Evolutionary conservation across 2,888 invertebrate genomes (phyloP).

Genomic region (Chrysolina americana): DNA sequence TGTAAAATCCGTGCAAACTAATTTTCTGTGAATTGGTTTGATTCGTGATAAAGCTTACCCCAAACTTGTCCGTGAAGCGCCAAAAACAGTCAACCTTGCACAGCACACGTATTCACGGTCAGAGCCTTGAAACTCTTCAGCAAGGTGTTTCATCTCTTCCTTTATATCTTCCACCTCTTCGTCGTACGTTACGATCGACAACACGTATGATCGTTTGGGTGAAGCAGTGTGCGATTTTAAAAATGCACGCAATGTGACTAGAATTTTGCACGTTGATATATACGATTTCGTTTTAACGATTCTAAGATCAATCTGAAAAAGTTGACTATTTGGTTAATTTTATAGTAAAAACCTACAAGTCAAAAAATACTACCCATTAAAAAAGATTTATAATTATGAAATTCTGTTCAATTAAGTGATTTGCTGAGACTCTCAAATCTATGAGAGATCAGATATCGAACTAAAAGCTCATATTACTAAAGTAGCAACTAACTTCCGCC

Average conservation of each 20-base stretch:
- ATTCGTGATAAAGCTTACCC: conserved; percentile 5
- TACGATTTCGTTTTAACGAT: too few relatives aligned
- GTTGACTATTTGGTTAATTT: too few relatives aligned
- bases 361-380: too few relatives aligned
- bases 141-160: conserved; percentile 43
- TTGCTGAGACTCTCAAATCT: too few relatives aligned
- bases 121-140: conserved; percentile 46
- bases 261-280: neutral
- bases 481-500: too few relatives aligned
- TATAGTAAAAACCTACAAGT: too few relatives aligned
- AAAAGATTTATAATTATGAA: too few relatives aligned
- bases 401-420: too few relatives aligned
- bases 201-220: conserved; percentile 25
- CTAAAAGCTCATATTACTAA: too few relatives aligned
- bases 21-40: neutral
- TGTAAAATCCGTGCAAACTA: too few relatives aligned
- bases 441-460: too few relatives aligned
- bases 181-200: conserved; percentile 32
- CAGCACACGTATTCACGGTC: conserved; percentile 40
- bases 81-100: conserved; percentile 26
- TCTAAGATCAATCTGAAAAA: too few relatives aligned
- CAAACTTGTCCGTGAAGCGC: conserved; percentile 5
- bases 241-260: neutral
- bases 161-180: conserved; percentile 58
- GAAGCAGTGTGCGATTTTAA: neutral